phyloP scores from a whole-genome alignment of 2,888 invertebrate genomes.

The Dichetophora obliterata region DNA sequence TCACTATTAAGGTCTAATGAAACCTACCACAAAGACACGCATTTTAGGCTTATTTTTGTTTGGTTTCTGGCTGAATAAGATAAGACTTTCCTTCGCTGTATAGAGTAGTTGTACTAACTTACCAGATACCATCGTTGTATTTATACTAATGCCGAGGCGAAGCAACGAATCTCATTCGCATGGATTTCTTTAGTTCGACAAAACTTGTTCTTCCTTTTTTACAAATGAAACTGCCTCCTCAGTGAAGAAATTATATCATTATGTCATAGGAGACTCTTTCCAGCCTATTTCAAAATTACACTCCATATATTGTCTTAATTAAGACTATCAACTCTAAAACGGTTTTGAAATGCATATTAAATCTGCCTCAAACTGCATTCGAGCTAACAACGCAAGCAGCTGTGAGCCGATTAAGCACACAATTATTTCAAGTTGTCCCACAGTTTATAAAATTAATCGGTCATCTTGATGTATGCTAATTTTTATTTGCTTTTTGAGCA shows the following conservation, averaged over 20 bases:
- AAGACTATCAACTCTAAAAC: constrained; percentile 9
- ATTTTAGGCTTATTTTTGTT: constrained; percentile 52
- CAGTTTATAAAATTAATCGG: neutral
- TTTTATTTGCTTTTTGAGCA: neutral
- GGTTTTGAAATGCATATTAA: neutral
- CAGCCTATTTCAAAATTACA: constrained; percentile 37
- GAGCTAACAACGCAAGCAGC: neutral
- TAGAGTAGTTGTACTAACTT: constrained; percentile 40
- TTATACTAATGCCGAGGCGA: neutral
- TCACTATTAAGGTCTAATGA: neutral
- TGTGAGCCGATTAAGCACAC: neutral
- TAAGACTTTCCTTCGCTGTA: constrained; percentile 31
- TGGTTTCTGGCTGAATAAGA: constrained; percentile 16
- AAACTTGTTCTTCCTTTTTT: constrained; percentile 4
- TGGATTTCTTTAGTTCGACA: neutral
- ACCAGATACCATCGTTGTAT: neutral
- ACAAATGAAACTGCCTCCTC: neutral
- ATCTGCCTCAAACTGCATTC: neutral
- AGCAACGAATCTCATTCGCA: neutral
- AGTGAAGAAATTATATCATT: neutral
- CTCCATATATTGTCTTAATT: constrained; percentile 38
- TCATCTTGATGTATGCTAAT: neutral
- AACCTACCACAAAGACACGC: constrained; percentile 60
- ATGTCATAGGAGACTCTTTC: neutral
- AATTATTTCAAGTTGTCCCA: neutral